Base-by-base conservation (phyloP, 2,888 invertebrate genomes). In the Eurytoma adleriae region DNA sequence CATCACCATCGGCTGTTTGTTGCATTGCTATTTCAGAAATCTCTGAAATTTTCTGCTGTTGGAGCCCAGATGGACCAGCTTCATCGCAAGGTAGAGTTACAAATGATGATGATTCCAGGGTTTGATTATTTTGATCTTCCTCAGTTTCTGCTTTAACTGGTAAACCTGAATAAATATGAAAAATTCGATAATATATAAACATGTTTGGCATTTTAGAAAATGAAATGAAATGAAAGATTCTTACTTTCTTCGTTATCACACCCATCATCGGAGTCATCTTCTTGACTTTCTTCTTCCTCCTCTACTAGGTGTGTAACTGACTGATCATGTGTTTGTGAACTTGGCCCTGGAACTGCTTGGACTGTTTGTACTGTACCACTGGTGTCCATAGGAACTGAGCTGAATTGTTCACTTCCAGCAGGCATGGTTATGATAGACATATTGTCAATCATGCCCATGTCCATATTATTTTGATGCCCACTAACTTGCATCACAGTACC, bases 31-130 rank as follows among this genome's bases (percentile, higher is more conserved):
- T 88, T 78, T 90, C 90, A 40, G 90, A 85, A 78, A 90, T 87
- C 40, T 90, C 90, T 14, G 87, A 66, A 13, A 90, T 86, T 80
- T 90, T 90, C 77, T 90, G 90, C 73, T 90, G 90, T 67, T 91
- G 91, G n/a, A 91, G 85, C 24, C 91, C 91, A 0, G 91, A 91
- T 0, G 91, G 91, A 67, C 91, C 91, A 4, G 91, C 90, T 75
- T 91, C 91, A 50, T 91, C 90, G 62, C 91, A 90, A 0, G 90
- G 87, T 71, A 91, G 68, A 7, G 90, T 87, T 18, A 91, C 91
- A 82, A 89, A 91, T 0, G 91, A 88, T 20, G 90, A 88, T 48
- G 89, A 87, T 82, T 91, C 91, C 27, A 91, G 86, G 3, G 85
- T 85, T 86, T 88, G 86, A 79, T 84, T 87, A 78, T 82, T 87